Conservation (phyloP, 2,888 invertebrate genomes). For the Sinhomidia bicolor region DNA sequence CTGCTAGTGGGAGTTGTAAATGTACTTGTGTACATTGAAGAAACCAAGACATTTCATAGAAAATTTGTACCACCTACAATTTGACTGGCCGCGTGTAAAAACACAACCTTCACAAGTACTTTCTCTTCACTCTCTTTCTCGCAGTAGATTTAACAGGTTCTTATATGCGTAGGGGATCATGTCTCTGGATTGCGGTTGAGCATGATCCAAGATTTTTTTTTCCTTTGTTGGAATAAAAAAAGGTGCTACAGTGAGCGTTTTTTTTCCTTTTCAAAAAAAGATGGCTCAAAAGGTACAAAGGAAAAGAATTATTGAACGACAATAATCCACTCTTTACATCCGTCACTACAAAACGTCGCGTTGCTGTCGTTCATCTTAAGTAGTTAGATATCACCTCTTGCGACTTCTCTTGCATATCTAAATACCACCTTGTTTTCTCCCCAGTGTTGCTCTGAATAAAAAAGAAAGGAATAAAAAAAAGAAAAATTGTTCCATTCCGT, state of each 20-base stretch:
- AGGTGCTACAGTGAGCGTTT: neutral
- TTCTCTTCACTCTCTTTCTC: neutral
- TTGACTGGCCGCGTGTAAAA: neutral
- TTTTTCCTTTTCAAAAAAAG: conserved; percentile 10
- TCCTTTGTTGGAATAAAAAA: neutral
- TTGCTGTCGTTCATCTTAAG: neutral
- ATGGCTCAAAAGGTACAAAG: neutral
- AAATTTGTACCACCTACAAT: neutral
- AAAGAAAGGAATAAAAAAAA: too few species aligned
- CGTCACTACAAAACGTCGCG: conserved; percentile 22
- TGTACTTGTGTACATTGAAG: neutral
- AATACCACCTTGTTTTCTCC: conserved; percentile 13
- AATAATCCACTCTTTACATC: conserved; percentile 38
- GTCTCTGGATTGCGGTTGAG: conserved; percentile 42
- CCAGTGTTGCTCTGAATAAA: too few species aligned
- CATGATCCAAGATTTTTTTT: conserved; percentile 37
- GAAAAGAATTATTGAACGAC: neutral
- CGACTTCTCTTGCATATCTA: conserved; percentile 8
- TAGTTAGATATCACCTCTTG: neutral
- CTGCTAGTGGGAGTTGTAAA: neutral
- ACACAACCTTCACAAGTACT: conserved; percentile 11
- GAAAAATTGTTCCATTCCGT: conserved; percentile 4
- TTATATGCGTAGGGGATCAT: conserved; percentile 25
- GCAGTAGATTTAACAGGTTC: conserved; percentile 16
- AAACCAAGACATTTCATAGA: neutral